Conservation (phyloP, 2,888 invertebrate species). For the Drosophila kuntzei region DNA sequence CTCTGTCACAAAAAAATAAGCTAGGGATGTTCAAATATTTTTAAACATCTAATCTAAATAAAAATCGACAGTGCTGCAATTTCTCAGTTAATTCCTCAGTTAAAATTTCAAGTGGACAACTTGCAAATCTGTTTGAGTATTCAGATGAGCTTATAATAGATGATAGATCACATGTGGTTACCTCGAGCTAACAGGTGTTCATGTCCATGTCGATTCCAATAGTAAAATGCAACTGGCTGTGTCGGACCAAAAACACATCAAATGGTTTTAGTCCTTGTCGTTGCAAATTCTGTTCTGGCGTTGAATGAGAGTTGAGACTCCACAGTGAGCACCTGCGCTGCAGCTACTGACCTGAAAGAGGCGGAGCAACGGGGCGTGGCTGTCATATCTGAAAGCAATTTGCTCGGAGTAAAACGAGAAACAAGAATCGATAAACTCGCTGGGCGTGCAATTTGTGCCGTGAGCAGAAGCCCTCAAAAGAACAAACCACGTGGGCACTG, state of each 20-base stretch:
- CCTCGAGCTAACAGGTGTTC: neutral
- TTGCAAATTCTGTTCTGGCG: slow-evolving; percentile 57
- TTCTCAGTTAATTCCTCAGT: no score
- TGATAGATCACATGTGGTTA: slow-evolving; percentile 3
- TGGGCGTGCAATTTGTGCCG: slow-evolving; percentile 78
- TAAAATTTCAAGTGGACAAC: neutral
- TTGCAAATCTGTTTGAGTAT: neutral
- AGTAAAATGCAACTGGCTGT: slow-evolving; percentile 24
- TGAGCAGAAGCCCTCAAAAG: slow-evolving; percentile 54
- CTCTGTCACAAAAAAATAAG: neutral
- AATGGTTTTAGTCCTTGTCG: slow-evolving; percentile 45
- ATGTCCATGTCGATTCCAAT: slow-evolving; percentile 7
- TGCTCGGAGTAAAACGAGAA: slow-evolving; percentile 64
- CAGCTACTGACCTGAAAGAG: slow-evolving; percentile 69
- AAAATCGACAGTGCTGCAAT: no score
- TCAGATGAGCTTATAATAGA: neutral
- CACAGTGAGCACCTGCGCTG: slow-evolving; percentile 31
- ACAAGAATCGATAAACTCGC: slow-evolving; percentile 79
- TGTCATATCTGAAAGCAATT: slow-evolving; percentile 81
- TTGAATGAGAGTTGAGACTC: slow-evolving; percentile 52
- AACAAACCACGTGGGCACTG: slow-evolving; percentile 29
- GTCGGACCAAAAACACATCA: slow-evolving; percentile 32
- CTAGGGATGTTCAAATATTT: no score
- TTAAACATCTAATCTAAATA: no score
- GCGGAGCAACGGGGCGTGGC: slow-evolving; percentile 63